phyloP scores from a whole-genome alignment of 2,113 vertebrate species.

The Azemiops feae region DNA sequence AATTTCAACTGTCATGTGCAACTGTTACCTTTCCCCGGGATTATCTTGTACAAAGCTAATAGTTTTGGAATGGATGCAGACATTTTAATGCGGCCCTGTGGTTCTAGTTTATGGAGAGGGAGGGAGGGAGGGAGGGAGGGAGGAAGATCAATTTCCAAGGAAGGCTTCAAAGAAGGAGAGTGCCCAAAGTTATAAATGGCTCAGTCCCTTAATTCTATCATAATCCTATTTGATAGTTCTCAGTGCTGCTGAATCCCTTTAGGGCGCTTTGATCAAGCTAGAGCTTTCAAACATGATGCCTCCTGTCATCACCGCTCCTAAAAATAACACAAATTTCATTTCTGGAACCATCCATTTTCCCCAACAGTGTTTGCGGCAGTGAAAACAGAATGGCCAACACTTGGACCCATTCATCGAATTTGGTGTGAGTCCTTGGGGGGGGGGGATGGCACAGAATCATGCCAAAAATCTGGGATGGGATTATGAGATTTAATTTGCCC shows the following conservation, averaged over 20 bases:
- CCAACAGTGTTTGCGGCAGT: background rate
- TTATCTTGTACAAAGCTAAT: conserved; percentile 68
- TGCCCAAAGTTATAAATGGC: conserved; percentile 72
- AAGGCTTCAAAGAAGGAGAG: conserved; percentile 73
- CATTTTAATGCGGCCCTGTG: conserved; percentile 68
- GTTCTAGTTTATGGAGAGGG: conserved; percentile 65
- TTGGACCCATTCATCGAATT: background rate
- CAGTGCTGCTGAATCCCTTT: conserved; percentile 69
- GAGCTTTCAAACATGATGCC: conserved; percentile 66
- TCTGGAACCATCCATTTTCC: conserved; percentile 53
- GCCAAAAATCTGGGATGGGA: background rate
- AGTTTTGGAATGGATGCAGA: conserved; percentile 65
- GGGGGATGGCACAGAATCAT: background rate
- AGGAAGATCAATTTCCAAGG: conserved; percentile 68
- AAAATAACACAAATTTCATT: conserved; percentile 68
- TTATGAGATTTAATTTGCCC: background rate
- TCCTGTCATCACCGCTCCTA: conserved; percentile 63
- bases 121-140: conserved; percentile 47
- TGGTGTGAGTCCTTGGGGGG: background rate
- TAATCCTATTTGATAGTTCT: conserved; percentile 78
- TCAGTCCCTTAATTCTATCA: conserved; percentile 71
- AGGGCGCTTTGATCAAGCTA: conserved; percentile 76
- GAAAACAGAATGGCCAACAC: background rate
- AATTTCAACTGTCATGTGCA: conserved; percentile 61
- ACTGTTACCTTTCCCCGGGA: conserved; percentile 61